phyloP scores from a whole-genome alignment of 2,113 vertebrate species.

The Cephalopterus ornatus region DNA sequence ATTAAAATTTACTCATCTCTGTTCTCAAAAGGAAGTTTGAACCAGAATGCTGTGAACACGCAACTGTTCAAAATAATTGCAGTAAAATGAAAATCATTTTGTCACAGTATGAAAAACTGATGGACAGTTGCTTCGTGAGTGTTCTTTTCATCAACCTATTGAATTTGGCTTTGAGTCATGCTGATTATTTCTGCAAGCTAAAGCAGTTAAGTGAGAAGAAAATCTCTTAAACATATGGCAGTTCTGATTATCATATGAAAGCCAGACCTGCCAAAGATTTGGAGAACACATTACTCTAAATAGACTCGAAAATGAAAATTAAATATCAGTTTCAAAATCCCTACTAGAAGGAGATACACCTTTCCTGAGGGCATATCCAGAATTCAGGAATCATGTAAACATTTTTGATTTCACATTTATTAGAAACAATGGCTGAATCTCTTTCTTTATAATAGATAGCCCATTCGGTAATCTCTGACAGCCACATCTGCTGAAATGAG shows the following conservation, averaged over 20 bases:
- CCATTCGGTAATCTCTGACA: not conserved
- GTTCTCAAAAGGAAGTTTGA: not conserved
- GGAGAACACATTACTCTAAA: not conserved
- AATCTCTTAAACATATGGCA: slow-evolving; percentile 47
- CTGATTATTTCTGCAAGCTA: slow-evolving; percentile 52
- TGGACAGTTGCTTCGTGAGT: not conserved
- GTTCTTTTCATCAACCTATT: slow-evolving; percentile 34
- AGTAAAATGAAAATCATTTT: slow-evolving; percentile 37
- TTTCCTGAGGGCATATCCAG: not conserved
- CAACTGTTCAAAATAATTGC: slow-evolving; percentile 27
- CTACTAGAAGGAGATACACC: not conserved
- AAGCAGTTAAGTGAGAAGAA: slow-evolving; percentile 40
- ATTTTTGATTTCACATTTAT: not conserved
- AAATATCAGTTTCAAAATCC: not conserved
- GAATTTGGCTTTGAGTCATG: slow-evolving; percentile 35
- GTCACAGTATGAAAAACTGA: not conserved
- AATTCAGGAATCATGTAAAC: not conserved
- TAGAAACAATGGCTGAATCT: not conserved
- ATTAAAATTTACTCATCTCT: not conserved
- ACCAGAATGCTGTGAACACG: not conserved
- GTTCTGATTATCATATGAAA: slow-evolving; percentile 55
- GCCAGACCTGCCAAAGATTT: slow-evolving; percentile 14
- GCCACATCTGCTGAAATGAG: not conserved
- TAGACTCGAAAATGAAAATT: not conserved
- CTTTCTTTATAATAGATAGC: not conserved